Base-by-base conservation (phyloP, 2,888 invertebrate species). In the Cephus pulcher region DNA sequence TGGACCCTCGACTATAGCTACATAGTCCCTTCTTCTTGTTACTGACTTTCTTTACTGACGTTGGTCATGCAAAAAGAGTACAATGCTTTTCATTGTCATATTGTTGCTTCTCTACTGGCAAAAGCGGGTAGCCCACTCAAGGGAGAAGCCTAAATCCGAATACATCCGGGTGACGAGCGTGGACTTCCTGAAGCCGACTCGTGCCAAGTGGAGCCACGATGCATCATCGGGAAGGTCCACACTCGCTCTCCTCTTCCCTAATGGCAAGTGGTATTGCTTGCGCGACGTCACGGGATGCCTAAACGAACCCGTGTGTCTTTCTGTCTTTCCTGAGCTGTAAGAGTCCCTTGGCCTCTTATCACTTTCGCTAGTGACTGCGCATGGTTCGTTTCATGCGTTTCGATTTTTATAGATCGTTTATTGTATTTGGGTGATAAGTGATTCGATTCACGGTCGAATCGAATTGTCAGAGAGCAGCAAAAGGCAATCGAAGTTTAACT, bases 221-320 rank as follows among this genome's bases (percentile, higher is more conserved):
- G 85, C 79, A 82, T 86, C 85, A 83, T 82, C 79, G 81, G 81
- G 69, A 84, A 84, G 78, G 56, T 82, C 82, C 84, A 81, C 35
- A 79, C 80, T 81, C 81, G 78, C 74, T 4, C 74, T 75, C 70
- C 75, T 75, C 76, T 76, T 69, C 71, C 32, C 71, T 23, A 71
- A 71, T 33, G 71, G 33, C 71, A 33, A 71, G 71, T 9, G 30
- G 71, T 56, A 56, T 56, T 23, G 23, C 6, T 40, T 40, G 40
- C 9, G 40, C 40, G 40, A 56, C 40, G 23, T 56, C 40, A 56
- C 40, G 40, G 23, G 40, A 56, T 23, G 40, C 23, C 40, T 23
- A 6, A 56, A 6, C 23, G 40, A 15, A 23, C 6, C 40, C 15
- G 23, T 9, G 40, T 23, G 40, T 23, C 9, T 56, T 6, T 23